Evolutionary conservation across 2,888 invertebrate genomes (phyloP).

Genomic region (Clusia tigrina): DNA sequence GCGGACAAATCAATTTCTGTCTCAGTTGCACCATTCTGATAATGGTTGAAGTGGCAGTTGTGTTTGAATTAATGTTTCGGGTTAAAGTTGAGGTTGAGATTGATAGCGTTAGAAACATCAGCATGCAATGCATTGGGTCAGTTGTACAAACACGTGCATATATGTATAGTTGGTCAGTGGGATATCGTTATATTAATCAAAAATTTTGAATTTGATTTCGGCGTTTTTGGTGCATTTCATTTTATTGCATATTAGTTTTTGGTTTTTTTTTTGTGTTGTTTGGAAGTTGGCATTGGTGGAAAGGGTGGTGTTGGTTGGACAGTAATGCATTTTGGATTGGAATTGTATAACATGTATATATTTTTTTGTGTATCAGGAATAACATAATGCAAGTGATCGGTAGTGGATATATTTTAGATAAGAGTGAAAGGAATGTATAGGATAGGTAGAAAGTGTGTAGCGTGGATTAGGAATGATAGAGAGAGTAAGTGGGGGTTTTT

Average conservation of each 20-base stretch:
- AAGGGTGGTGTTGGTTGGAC: neutral
- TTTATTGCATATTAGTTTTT: slow-evolving; percentile 34
- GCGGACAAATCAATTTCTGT: slow-evolving; percentile 63
- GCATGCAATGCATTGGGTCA: neutral
- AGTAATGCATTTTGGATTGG: too few species aligned
- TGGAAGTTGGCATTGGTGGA: neutral
- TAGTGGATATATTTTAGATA: neutral
- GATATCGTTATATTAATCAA: slow-evolving; percentile 14
- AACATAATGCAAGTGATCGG: slow-evolving; percentile 3
- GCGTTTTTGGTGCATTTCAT: slow-evolving; percentile 35
- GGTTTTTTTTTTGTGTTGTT: slow-evolving; percentile 9
- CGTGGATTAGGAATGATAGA: neutral
- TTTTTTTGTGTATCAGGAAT: too few species aligned
- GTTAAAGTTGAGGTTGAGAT: too few species aligned
- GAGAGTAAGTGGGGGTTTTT: neutral
- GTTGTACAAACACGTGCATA: neutral
- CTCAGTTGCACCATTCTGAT: slow-evolving; percentile 61
- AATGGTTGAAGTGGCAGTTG: slow-evolving; percentile 12
- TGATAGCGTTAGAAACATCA: neutral
- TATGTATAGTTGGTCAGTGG: neutral
- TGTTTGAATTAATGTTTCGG: too few species aligned
- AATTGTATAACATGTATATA: too few species aligned
- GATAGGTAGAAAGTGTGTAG: neutral
- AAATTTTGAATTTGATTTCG: slow-evolving; percentile 42
- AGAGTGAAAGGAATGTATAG: neutral